Conservation (phyloP, 2,113 vertebrate species). For the Pseudopipra pipra region DNA sequence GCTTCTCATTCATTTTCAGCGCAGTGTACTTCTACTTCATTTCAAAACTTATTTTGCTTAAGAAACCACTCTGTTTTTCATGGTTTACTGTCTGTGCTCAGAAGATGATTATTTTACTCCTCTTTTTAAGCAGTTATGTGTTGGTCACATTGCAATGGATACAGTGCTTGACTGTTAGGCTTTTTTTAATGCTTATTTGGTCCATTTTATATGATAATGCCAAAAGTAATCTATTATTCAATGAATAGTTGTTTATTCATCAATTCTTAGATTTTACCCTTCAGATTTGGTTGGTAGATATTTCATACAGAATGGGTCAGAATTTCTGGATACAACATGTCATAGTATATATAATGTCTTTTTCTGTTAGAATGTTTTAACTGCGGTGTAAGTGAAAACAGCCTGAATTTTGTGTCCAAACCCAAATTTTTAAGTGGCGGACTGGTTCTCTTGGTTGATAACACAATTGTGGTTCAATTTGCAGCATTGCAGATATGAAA, state of each 20-base stretch:
- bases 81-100: neutral
- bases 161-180: neutral
- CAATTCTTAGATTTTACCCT: neutral
- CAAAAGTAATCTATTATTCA: neutral
- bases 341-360: neutral
- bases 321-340: neutral
- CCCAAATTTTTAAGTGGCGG: neutral
- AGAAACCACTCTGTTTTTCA: neutral
- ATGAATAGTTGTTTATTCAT: neutral
- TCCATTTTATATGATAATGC: neutral
- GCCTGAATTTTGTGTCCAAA: neutral
- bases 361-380: neutral
- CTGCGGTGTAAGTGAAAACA: neutral
- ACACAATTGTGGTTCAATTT: neutral
- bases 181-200: neutral
- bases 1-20: slow-evolving; percentile 47
- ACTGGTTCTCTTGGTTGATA: neutral
- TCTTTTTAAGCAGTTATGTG: slow-evolving; percentile 10
- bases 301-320: neutral
- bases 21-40: slow-evolving; percentile 40
- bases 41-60: slow-evolving; percentile 50
- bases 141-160: neutral
- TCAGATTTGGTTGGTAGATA: neutral
- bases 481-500: neutral
- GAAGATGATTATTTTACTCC: slow-evolving; percentile 7